phyloP scores from a whole-genome alignment of 1,140 invertebrate species.

The Dysdera silvatica region DNA sequence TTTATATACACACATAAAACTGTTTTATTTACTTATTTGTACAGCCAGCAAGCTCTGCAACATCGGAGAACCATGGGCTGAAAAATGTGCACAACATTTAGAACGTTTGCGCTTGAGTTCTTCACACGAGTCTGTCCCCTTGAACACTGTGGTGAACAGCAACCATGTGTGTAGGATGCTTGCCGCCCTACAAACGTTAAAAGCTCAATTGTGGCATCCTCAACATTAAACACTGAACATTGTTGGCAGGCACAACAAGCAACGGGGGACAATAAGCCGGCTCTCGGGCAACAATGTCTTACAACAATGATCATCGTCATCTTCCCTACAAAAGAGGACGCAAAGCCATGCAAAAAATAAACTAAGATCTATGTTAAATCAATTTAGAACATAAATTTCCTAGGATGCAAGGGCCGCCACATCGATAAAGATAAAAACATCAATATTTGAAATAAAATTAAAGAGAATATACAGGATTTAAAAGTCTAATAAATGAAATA shows the following conservation, averaged over 20 bases:
- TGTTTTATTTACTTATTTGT: too few species aligned
- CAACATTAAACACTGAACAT: not conserved
- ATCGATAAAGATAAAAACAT: too few species aligned
- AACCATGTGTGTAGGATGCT: slow-evolving; percentile 25
- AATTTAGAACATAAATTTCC: not conserved
- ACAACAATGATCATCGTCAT: slow-evolving; percentile 24
- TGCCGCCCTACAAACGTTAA: slow-evolving; percentile 22
- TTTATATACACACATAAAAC: too few species aligned
- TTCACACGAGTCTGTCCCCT: slow-evolving; percentile 29
- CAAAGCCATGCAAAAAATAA: slow-evolving; percentile 26
- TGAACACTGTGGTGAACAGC: slow-evolving; percentile 28
- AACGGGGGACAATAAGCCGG: slow-evolving; percentile 9
- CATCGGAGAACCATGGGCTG: too few species aligned
- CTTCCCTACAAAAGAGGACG: slow-evolving; percentile 26
- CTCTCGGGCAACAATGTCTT: slow-evolving; percentile 15
- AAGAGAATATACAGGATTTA: too few species aligned
- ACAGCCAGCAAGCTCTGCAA: too few species aligned
- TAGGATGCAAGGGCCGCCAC: too few species aligned
- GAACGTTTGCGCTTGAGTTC: too few species aligned
- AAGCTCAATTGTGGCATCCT: slow-evolving; percentile 5
- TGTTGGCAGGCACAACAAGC: slow-evolving; percentile 17
- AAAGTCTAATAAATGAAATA: too few species aligned
- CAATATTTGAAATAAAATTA: too few species aligned
- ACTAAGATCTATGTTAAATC: not conserved
- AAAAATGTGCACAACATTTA: too few species aligned